Base-by-base conservation (phyloP, 2,888 invertebrate species). In the Watsonalla binaria region DNA sequence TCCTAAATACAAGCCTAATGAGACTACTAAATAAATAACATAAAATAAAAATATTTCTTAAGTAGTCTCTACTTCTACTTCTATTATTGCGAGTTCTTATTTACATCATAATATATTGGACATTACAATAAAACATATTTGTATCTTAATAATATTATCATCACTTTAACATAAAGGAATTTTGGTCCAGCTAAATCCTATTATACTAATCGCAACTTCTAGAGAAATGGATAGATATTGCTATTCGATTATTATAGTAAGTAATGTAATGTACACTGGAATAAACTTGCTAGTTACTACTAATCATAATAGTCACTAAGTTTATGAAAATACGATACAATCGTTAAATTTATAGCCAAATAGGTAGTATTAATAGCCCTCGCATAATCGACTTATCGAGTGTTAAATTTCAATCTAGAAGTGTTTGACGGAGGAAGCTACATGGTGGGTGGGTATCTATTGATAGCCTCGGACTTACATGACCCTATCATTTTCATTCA, bases 101-200 rank as follows among this genome's bases (percentile, higher is more conserved):
- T 84, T 84, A 84, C 82, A 84, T 69, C 63, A 68, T 70, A 71
- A 74, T 74, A 75, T 79, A 80, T 76, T 81, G 80, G 82, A 80
- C 83, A 81, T 34, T 84, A 84, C 80, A 84, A 78, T 83, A 80
- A 75, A 82, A 76, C 71, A 79, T 77, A 78, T 74, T 67, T 63
- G 72, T 76, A 74, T 76, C 73, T 68, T 75, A 78, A 76, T 69
- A 78, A 73, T 72, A 76, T 73, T 76, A 76, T 79, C 70, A 77
- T 82, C 73, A 73, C 76, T 80, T 82, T 72, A 84, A 82, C 83
- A 80, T 74, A 86, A 87, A 84, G 76, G 77, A 84, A 87, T 87
- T 87, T 90, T 90, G 90, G 90, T 90, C 90, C 90, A 90, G 90
- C 90, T 90, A 90, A 87, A 76, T 84, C 76, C 89, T 89, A 89